Base-by-base conservation (phyloP, 1,140 invertebrate species). In the Drosophila oshimai region DNA sequence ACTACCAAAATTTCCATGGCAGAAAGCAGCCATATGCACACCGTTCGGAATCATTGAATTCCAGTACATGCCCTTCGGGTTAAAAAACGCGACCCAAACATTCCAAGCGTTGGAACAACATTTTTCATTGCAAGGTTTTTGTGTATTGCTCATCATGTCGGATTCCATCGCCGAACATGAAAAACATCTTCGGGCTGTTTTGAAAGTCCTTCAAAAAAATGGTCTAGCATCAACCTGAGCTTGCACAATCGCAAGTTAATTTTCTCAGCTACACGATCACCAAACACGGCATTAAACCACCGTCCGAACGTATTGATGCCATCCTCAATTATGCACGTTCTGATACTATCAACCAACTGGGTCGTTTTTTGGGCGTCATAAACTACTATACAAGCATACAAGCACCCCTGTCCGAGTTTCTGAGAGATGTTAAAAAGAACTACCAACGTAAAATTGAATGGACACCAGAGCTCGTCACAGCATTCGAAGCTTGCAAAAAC, bases 121-220 rank as follows among this genome's bases (percentile, higher is more conserved):
- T n/a, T n/a, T n/a, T n/a, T n/a, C n/a, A n/a, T n/a, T n/a, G n/a
- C n/a, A n/a, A n/a, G n/a, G n/a, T n/a, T n/a, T 42, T 20, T 6
- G 24, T 44, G 3, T 92, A 77, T 34, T 34, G 58, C 26, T 92
- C 0, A 72, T 92, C n/a, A 83, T 80, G 0, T 90, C 89, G 6
- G 28, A 33, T 6, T 26, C 57, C 1, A 41, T 51, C 18, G 67
- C 80, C n/a, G 57, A 91, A 37, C 90, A 91, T 26, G 26, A 37
- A 33, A 12, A 64, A 15, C 89, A 91, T 51, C 46, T 91, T 4
- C n/a, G n/a, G n/a, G n/a, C n/a, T n/a, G n/a, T n/a, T n/a, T n/a
- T n/a, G n/a, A n/a, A n/a, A n/a, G n/a, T n/a, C n/a, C n/a, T n/a
- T n/a, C 22, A 22, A 5, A 22, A 22, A 5, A 2, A 22, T 22